Percentiles rank a stretch among this genome's conserved stretches.
phyloP scores from a whole-genome alignment of 2,797 vertebrate species.

The Gadopsis bispinosus region DNA sequence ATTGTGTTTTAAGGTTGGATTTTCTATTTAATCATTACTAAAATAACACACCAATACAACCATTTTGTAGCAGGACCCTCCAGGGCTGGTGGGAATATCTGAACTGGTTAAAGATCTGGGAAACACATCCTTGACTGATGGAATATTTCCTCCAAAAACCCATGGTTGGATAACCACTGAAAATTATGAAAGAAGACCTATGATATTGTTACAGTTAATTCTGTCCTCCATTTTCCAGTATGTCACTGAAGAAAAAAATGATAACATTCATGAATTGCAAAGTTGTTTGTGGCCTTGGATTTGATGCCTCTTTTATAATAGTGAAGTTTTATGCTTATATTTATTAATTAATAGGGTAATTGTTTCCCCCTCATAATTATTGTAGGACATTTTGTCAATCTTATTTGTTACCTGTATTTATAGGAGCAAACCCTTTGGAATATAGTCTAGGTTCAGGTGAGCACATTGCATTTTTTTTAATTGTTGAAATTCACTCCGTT shows the following conservation, averaged over 20 bases:
- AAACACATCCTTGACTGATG: slow-evolving; percentile 40
- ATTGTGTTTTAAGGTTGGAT: neutral
- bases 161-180: slow-evolving; percentile 27
- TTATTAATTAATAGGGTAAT: neutral
- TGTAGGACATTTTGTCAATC: neutral
- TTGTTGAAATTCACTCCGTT: neutral
- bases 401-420: neutral
- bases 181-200: slow-evolving; percentile 52
- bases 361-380: neutral
- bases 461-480: neutral
- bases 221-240: slow-evolving; percentile 12
- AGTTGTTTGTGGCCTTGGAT: slow-evolving; percentile 7
- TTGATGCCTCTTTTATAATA: neutral
- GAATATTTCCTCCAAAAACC: slow-evolving; percentile 44
- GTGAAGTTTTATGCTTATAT: neutral
- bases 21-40: neutral
- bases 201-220: slow-evolving; percentile 55
- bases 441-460: neutral
- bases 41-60: slow-evolving; percentile 9
- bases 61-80: slow-evolving; percentile 3
- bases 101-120: slow-evolving; percentile 8
- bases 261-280: slow-evolving; percentile 47
- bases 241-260: slow-evolving; percentile 37
- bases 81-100: slow-evolving; percentile 3
- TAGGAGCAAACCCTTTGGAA: neutral